Base-by-base conservation (phyloP, 2,888 invertebrate genomes). In the Alloscopus bannaensis region DNA sequence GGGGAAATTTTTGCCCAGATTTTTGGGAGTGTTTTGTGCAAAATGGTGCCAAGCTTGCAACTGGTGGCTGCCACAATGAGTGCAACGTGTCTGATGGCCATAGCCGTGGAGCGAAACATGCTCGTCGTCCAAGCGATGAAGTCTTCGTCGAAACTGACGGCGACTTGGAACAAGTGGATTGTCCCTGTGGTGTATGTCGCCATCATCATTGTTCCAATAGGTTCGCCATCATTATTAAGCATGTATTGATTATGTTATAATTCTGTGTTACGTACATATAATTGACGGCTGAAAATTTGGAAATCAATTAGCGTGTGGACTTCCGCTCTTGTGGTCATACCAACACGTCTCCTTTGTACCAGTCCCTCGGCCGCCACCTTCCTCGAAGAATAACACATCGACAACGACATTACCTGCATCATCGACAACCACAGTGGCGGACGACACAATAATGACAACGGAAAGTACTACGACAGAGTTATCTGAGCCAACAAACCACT, bases 61-160 rank as follows among this genome's bases (percentile, higher is more conserved):
- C 55, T 77, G 11, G 20, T 59, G 1, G 70, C 75, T 16, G 81
- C 80, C 0, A 76, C 81, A 4, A 81, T 83, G 77, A 79, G 81
- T 47, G 83, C 81, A 1, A 52, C 81, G 22, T 82, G 78, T 24
- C 50, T 84, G 13, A 68, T 83, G 50, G 82, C 73, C 1, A 84
- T 84, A 42, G 83, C 83, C 0, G 47, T 80, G 6, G 84, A 84
- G 26, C 45, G 84, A 20, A 83, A 84, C 42, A 66, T 84, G 16
- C 72, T 76, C 1, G 81, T 84, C 4, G 73, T 83, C 1, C 31
- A 80, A 26, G 72, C 82, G 0, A 72, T 82, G 82, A 59, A 52
- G 50, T 62, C 55, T 24, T 20, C 45, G n/a, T 45, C 36, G 24
- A 24, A 69, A 24, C 20, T 59, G 1, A 11, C 22, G 2, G 13